Evolutionary conservation across 2,888 invertebrate species (phyloP).

Genomic region (Dynastes maya): DNA sequence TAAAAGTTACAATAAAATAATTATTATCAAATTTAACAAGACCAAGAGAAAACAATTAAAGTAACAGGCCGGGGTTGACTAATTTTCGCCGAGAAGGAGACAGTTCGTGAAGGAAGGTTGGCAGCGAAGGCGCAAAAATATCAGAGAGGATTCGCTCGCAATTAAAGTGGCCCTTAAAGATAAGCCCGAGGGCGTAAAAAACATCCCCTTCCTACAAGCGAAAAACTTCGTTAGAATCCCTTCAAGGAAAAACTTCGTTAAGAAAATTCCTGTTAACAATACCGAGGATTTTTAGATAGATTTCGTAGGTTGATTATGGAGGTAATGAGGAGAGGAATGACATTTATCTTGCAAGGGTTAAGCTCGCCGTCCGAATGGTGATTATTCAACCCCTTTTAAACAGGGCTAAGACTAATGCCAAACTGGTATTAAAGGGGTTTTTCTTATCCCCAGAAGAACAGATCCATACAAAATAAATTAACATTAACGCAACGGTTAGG

Average conservation of each 20-base stretch:
- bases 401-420: conserved; percentile 69
- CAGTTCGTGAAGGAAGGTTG: conserved; percentile 58
- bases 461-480: conserved; percentile 27
- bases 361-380: conserved; percentile 67
- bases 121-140: conserved; percentile 61
- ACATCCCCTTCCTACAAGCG: conserved; percentile 67
- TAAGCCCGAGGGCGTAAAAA: conserved; percentile 70
- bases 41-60: conserved; percentile 44
- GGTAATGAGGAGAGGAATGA: conserved; percentile 69
- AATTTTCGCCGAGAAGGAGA: conserved; percentile 32
- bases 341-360: conserved; percentile 70
- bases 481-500: not conserved
- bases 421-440: conserved; percentile 67
- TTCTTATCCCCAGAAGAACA: conserved; percentile 36
- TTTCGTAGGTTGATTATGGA: conserved; percentile 65
- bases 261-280: conserved; percentile 65
- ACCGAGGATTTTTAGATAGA: conserved; percentile 66
- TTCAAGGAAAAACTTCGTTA: conserved; percentile 67
- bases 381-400: conserved; percentile 70
- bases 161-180: conserved; percentile 70
- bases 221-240: conserved; percentile 68
- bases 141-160: conserved; percentile 66
- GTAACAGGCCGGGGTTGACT: conserved; percentile 32
- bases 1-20: conserved; percentile 33
- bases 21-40: conserved; percentile 38